phyloP scores from a whole-genome alignment of 2,888 invertebrate species.

The Mylabris sibirica region DNA sequence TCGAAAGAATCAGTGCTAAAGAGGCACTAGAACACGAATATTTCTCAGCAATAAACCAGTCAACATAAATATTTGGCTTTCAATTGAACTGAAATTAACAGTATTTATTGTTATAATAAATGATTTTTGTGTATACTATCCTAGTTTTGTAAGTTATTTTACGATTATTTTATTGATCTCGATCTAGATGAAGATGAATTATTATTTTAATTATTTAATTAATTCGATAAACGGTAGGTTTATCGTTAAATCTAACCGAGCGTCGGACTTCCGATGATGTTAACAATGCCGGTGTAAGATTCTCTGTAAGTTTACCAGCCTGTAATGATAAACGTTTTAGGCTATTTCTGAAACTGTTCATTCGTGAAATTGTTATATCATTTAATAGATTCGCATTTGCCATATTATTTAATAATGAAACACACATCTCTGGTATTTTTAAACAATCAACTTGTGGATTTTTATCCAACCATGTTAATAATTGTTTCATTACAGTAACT shows the following conservation, averaged over 20 bases:
- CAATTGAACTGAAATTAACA: too few relatives aligned
- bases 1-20: constrained; percentile 56
- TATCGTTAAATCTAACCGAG: constrained; percentile 53
- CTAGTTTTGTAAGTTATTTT: too few relatives aligned
- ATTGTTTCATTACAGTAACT: constrained; percentile 49
- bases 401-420: constrained; percentile 45
- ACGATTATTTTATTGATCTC: too few relatives aligned
- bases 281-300: constrained; percentile 27
- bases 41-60: constrained; percentile 38
- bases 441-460: constrained; percentile 45
- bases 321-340: constrained; percentile 48
- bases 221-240: constrained; percentile 49
- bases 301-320: constrained; percentile 37
- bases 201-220: constrained; percentile 17
- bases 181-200: background rate
- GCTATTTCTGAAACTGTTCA: constrained; percentile 50
- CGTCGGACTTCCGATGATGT: constrained; percentile 32
- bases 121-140: too few relatives aligned
- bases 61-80: background rate
- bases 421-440: constrained; percentile 52
- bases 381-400: constrained; percentile 44
- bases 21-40: constrained; percentile 58
- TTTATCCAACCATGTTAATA: constrained; percentile 49
- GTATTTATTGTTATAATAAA: too few relatives aligned
- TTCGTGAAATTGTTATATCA: constrained; percentile 44